phyloP scores from a whole-genome alignment of 2,888 invertebrate genomes.

The Catocala fraxini region DNA sequence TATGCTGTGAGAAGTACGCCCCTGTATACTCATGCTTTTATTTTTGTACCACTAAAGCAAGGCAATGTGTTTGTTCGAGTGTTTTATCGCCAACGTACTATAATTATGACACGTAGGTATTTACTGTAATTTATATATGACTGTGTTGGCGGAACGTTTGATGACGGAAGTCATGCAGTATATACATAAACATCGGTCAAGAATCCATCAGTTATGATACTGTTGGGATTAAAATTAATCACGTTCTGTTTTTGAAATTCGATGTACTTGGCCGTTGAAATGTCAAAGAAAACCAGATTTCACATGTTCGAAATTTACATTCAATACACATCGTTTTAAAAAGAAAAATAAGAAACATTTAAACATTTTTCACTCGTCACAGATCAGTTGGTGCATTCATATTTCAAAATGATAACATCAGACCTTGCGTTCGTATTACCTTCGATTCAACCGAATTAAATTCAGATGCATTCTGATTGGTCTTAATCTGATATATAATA shows the following conservation, averaged over 20 bases:
- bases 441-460: slow-evolving; percentile 45
- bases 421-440: slow-evolving; percentile 21
- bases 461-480: slow-evolving; percentile 52
- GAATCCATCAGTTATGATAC: not conserved
- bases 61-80: slow-evolving; percentile 70
- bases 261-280: slow-evolving; percentile 9
- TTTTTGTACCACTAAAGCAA: slow-evolving; percentile 66
- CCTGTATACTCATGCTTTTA: slow-evolving; percentile 60
- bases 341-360: slow-evolving; percentile 16
- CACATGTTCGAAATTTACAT: slow-evolving; percentile 10
- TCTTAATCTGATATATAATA: slow-evolving; percentile 56
- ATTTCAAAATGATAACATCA: slow-evolving; percentile 38
- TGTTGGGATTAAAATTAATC: not conserved
- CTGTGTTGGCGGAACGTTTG: slow-evolving; percentile 15
- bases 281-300: slow-evolving; percentile 10
- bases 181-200: not conserved
- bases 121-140: slow-evolving; percentile 33
- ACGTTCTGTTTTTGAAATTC: slow-evolving; percentile 4
- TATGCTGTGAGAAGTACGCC: slow-evolving; percentile 73
- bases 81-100: slow-evolving; percentile 53
- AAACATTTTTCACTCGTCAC: slow-evolving; percentile 23
- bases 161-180: not conserved
- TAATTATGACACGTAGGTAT: slow-evolving; percentile 53
- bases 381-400: slow-evolving; percentile 19
- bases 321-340: slow-evolving; percentile 17